Conservation (phyloP, 2,113 vertebrate genomes). For the Anhinga rufa region DNA sequence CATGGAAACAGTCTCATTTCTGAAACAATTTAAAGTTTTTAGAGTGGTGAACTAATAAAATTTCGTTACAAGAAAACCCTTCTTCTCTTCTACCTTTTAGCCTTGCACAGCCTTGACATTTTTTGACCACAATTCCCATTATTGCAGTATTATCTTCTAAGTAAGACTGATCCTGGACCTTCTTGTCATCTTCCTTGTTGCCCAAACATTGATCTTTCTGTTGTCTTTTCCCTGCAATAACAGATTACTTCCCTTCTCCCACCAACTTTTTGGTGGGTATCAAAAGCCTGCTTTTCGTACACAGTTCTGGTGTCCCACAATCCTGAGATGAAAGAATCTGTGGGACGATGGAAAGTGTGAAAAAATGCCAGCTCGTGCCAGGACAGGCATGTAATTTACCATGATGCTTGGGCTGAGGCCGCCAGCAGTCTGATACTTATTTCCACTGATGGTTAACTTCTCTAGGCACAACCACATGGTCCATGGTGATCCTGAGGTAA, state of each 20-base stretch:
- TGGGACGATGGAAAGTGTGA: not conserved
- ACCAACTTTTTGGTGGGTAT: not conserved
- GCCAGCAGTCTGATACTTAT: not conserved
- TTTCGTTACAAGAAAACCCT: not conserved
- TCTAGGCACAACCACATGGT: not conserved
- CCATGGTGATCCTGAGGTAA: not conserved
- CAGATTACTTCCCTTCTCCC: not conserved
- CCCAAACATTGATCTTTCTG: not conserved
- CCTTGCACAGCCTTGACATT: not conserved
- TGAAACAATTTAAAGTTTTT: not conserved
- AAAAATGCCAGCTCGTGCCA: not conserved
- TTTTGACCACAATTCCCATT: not conserved
- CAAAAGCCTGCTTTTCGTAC: not conserved
- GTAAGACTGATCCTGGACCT: not conserved
- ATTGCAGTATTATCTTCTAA: not conserved
- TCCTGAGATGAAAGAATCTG: not conserved
- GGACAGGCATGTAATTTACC: not conserved
- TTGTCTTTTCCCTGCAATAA: not conserved
- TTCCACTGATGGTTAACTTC: not conserved
- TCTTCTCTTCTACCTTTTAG: not conserved
- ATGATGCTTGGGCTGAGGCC: not conserved
- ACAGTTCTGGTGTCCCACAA: not conserved
- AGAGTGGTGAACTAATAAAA: not conserved
- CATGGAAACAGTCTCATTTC: not conserved
- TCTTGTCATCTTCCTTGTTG: not conserved